Percentiles rank a stretch among this genome's conserved stretches.
Evolutionary conservation across 2,888 invertebrate genomes (phyloP).

Genomic region (Hirtodrosophila histrioides): DNA sequence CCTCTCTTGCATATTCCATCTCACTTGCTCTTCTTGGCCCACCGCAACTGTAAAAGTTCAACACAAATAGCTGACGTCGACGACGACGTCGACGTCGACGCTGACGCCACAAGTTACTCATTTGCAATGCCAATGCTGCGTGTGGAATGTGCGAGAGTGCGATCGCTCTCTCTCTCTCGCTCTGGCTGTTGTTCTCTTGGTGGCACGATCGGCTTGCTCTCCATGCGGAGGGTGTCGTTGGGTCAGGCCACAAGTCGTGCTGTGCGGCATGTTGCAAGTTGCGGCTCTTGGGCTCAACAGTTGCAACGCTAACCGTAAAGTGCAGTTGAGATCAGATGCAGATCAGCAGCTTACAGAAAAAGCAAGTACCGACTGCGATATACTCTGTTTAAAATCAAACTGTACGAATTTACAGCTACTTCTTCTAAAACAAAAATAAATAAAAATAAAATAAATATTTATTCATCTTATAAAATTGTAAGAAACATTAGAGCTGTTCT

Average conservation of each 20-base stretch:
- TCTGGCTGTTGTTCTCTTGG: background rate
- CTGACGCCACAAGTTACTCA: constrained; percentile 36
- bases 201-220: constrained; percentile 19
- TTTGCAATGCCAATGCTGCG: constrained; percentile 55
- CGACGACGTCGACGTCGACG: constrained; percentile 8
- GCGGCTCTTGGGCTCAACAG: constrained; percentile 13
- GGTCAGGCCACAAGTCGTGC: constrained; percentile 34
- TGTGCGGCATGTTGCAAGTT: constrained; percentile 5
- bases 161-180: background rate
- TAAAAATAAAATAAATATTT: no score
- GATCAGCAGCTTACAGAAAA: no score
- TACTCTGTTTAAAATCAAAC: no score
- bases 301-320: constrained; percentile 42
- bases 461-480: no score
- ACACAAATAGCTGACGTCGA: constrained; percentile 44
- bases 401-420: no score
- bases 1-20: background rate
- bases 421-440: no score
- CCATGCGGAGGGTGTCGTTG: constrained; percentile 47
- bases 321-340: constrained; percentile 19
- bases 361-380: no score
- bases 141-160: constrained; percentile 46
- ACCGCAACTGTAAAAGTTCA: constrained; percentile 55
- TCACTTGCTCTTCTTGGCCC: constrained; percentile 5
- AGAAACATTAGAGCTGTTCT: no score